Evolutionary conservation across 2,113 vertebrate genomes (phyloP), one percentile per base, ranked within the genome.

Genomic region (Penelope pileata): DNA sequence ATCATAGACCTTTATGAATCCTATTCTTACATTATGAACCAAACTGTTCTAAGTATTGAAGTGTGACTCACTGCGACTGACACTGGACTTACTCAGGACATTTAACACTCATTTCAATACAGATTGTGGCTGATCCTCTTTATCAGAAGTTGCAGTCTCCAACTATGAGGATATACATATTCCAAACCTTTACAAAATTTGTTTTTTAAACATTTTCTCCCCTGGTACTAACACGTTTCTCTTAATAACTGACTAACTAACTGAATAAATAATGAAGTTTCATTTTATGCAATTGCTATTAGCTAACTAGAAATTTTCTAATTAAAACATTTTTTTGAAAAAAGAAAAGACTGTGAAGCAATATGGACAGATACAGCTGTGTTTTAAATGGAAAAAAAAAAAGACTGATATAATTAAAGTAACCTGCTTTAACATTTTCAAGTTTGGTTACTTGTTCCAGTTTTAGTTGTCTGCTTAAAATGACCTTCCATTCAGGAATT

Each of bases 391-490:
- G 4, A 3, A 16, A 40, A 68, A 72, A 32, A 38, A 26, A 27
- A 0, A 7, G 1, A 10, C 58, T 34, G 51, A 29, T 8, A n/a
- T 68, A 32, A 56, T 32, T 32, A 24, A 76, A 68, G 0, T 18
- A 23, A 12, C 43, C 63, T 30, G 2, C 1, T 45, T 76, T 27
- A 45, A 27, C 0, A 26, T 69, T 80, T 91, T 34, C 3, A 43
- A 24, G 5, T 73, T 86, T 56, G 40, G 3, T 59, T 64, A 2
- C 2, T 58, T 62, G 3, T 72, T 30, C 17, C 45, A n/a, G 18
- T 45, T 54, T 30, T 18, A 40, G 7, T 17, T 36, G 26, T 50
- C 68, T 83, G 7, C 36, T 45, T 40, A 18, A 72, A 89, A 68
- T 80, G 0, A 68, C 0, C 3, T 76, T 80, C 9, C 2, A 12